Conservation (phyloP, 2,797 vertebrate genomes). For the Octomys mimax region DNA sequence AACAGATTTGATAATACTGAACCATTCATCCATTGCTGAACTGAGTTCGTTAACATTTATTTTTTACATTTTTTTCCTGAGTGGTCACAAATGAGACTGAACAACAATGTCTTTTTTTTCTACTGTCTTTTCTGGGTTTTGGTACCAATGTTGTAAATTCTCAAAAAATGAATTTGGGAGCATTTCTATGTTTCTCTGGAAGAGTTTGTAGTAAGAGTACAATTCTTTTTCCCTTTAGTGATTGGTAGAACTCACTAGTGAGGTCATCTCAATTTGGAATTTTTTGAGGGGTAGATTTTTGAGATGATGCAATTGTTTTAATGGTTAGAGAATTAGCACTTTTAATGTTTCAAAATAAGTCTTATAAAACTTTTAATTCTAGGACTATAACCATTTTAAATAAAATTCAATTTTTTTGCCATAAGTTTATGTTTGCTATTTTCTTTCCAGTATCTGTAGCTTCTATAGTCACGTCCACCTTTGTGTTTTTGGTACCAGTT, state of each 20-base stretch:
- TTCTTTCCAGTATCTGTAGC: not conserved
- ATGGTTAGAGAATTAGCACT: not conserved
- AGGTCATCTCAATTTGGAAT: not conserved
- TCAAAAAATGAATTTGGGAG: not conserved
- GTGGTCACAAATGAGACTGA: not conserved
- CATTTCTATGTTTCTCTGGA: not conserved
- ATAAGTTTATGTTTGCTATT: not conserved
- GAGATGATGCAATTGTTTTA: not conserved
- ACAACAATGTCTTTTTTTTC: not conserved
- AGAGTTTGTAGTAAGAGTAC: not conserved
- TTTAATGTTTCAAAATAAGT: not conserved
- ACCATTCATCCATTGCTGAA: not conserved
- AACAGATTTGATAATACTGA: not conserved
- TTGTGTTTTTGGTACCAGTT: not conserved
- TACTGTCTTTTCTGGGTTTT: not conserved
- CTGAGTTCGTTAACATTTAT: not conserved
- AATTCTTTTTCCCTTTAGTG: not conserved
- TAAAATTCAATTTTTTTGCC: not conserved
- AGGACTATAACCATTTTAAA: not conserved
- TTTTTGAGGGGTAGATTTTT: not conserved
- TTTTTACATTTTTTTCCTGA: slow-evolving; percentile 17
- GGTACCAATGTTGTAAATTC: not conserved
- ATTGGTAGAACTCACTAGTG: not conserved
- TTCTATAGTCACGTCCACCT: not conserved
- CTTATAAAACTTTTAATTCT: not conserved